phyloP scores from a whole-genome alignment of 2,888 invertebrate genomes.

The Cinara cedri region DNA sequence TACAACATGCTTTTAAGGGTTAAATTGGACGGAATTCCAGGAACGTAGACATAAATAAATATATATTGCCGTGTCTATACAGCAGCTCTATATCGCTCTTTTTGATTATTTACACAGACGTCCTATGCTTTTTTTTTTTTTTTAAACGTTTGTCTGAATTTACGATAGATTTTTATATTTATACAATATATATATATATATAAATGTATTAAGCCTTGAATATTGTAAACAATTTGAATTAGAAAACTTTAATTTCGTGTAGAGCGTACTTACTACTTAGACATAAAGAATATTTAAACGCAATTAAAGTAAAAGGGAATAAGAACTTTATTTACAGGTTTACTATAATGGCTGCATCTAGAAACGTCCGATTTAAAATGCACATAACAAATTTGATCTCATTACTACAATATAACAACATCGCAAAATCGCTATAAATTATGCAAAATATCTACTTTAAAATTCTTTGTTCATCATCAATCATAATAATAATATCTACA shows the following conservation, averaged over 20 bases:
- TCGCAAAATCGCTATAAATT: background rate
- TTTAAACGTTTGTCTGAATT: conserved; percentile 32
- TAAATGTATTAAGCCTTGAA: too few species aligned
- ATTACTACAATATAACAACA: background rate
- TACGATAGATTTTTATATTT: too few species aligned
- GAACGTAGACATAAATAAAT: background rate
- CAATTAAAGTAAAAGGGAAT: conserved; percentile 2
- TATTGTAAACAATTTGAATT: background rate
- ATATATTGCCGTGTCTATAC: background rate
- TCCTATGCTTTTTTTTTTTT: too few species aligned
- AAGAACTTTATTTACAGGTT: too few species aligned
- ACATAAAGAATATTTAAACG: background rate
- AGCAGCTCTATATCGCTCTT: background rate
- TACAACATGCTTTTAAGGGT: conserved; percentile 21
- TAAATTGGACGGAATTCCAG: conserved; percentile 38
- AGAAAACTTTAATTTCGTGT: background rate
- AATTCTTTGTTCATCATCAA: too few species aligned
- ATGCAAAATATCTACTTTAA: background rate
- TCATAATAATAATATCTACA: too few species aligned
- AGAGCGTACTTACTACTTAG: background rate
- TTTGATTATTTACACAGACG: conserved; percentile 32
- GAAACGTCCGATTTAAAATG: conserved; percentile 15
- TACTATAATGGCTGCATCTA: too few species aligned
- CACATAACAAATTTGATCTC: conserved; percentile 28
- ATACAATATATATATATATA: conserved; percentile 5